Base-by-base conservation (phyloP, 64 coral and sea anemone species). In the Platygyra sinensis region DNA sequence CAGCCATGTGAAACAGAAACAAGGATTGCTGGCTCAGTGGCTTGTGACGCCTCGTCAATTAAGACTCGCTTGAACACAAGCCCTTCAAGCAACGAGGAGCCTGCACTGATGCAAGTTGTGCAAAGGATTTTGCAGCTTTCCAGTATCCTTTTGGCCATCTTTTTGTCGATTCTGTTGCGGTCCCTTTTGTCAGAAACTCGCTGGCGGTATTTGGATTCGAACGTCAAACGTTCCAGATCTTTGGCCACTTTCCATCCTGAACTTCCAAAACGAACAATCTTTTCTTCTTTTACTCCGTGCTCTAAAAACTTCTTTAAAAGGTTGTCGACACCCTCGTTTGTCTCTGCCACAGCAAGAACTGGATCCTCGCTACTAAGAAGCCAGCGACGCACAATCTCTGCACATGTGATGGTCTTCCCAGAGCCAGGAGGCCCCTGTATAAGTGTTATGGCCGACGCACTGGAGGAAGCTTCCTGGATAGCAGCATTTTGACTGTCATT, bases 351-450 rank as follows among this genome's bases (percentile, higher is more conserved):
- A 6, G 88, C 71, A 51, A 97, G 85, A 42, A 97, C 30, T 54
- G 54, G 74, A 2, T 65, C 74, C 1, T 62, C 52, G 31, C 64
- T 62, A 52, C 49, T 49, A 22, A 73, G 39, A 10, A 91, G 89
- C 89, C 88, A 89, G 54, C 60, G 60, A 0, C 60, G 84, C 31
- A 97, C 86, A 20, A 94, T 94, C 49, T 97, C 92, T 61, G 91
- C 92, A 36, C 87, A 86, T 6, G 91, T 83, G 79, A 89, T 76
- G 57, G 91, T 97, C 74, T 97, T 97, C 18, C 95, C 95, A 28
- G 95, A 94, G 30, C 95, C 95, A 10, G 95, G 95, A 9, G 95
- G 95, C 6, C 95, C 95, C 67, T 94, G 95, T 27, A 97, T 97
- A 54, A 97, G 79, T 12, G 91, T 94, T 13, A 94, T 20, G 5